phyloP scores from a whole-genome alignment of 2,888 invertebrate genomes.

The Taphrorychus bicolor region DNA sequence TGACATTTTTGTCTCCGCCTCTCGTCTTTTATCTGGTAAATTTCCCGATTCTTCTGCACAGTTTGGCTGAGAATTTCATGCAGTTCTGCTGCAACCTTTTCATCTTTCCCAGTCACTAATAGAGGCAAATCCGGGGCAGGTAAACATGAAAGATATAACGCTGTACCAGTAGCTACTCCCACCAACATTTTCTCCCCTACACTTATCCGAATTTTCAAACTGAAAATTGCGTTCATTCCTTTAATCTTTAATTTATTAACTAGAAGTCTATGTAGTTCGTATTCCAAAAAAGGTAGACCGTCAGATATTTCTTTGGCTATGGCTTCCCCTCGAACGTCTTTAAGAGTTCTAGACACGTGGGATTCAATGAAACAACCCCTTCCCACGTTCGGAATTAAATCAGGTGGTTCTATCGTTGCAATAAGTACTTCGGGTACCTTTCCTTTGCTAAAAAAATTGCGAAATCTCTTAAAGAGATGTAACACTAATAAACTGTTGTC shows the following conservation, averaged over 20 bases:
- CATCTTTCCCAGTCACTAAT: conserved; percentile 72
- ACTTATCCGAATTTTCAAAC: conserved; percentile 72
- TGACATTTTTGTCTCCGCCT: conserved; percentile 53
- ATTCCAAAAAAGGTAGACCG: conserved; percentile 93
- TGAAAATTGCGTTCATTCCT: conserved; percentile 95
- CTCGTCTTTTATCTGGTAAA: conserved; percentile 63
- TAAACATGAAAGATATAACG: conserved; percentile 77
- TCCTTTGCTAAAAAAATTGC: conserved; percentile 69
- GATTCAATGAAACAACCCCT: conserved; percentile 74
- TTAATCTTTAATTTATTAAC: conserved; percentile 91
- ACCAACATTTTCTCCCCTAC: conserved; percentile 89
- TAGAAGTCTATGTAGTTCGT: conserved; percentile 90
- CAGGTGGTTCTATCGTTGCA: conserved; percentile 87
- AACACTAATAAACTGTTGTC: neutral
- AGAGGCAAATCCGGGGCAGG: conserved; percentile 79
- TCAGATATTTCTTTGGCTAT: conserved; percentile 95
- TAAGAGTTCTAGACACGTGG: conserved; percentile 79
- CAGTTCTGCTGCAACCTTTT: conserved; percentile 70
- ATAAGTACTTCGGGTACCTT: conserved; percentile 92
- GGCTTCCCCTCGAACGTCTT: conserved; percentile 81
- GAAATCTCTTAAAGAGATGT: neutral
- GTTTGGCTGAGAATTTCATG: conserved; percentile 75
- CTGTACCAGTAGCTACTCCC: conserved; percentile 89
- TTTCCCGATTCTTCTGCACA: conserved; percentile 74
- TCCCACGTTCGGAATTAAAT: conserved; percentile 75